phyloP scores from a whole-genome alignment of 2,888 invertebrate genomes.

The Leucophenga montana region DNA sequence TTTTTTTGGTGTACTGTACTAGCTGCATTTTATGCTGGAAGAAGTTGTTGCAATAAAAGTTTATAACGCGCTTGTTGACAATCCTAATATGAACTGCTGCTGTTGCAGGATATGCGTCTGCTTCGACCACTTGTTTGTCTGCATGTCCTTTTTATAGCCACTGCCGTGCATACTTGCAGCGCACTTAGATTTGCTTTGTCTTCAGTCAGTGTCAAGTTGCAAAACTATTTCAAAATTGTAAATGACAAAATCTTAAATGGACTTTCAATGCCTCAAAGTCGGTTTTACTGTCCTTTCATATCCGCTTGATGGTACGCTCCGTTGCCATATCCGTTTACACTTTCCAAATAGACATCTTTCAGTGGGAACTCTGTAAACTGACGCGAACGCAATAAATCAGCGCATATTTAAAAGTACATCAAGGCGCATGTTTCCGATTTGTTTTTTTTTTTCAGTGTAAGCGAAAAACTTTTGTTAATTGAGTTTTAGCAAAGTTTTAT shows the following conservation, averaged over 20 bases:
- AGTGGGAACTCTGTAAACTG: too few species aligned
- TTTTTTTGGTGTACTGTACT: background rate
- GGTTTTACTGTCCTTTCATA: too few species aligned
- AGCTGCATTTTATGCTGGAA: slow-evolving; percentile 14
- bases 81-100: slow-evolving; percentile 58
- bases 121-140: background rate
- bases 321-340: slow-evolving; percentile 62
- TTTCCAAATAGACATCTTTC: slow-evolving; percentile 36
- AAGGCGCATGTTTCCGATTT: background rate
- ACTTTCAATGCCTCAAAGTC: slow-evolving; percentile 44
- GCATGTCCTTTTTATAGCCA: background rate
- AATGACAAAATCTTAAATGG: slow-evolving; percentile 71
- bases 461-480: slow-evolving; percentile 62
- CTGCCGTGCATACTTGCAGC: slow-evolving; percentile 46
- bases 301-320: background rate
- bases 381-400: slow-evolving; percentile 61
- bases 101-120: background rate
- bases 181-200: slow-evolving; percentile 39
- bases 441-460: slow-evolving; percentile 30
- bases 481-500: slow-evolving; percentile 66
- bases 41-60: slow-evolving; percentile 66
- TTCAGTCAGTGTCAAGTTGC: slow-evolving; percentile 62
- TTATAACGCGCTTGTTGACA: slow-evolving; percentile 69
- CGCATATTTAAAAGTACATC: slow-evolving; percentile 52
- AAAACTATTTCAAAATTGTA: slow-evolving; percentile 70